Conservation (phyloP, 2,113 vertebrate genomes). For the Nycticorax nycticorax region DNA sequence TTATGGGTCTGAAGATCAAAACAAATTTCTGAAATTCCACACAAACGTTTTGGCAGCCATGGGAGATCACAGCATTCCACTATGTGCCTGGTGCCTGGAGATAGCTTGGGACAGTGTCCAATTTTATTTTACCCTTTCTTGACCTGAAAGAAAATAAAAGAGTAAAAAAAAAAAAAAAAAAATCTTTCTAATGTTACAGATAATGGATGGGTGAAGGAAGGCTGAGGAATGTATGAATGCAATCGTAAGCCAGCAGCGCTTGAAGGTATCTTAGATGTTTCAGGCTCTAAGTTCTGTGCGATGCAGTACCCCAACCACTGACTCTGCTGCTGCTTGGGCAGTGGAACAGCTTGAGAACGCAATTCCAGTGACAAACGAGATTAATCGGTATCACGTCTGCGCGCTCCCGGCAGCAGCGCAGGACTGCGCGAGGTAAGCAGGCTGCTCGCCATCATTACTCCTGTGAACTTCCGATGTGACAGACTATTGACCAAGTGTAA, state of each 20-base stretch:
- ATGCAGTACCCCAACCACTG: neutral
- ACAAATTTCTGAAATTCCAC: slow-evolving; percentile 34
- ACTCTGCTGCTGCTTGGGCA: neutral
- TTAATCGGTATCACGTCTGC: neutral
- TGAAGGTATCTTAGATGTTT: neutral
- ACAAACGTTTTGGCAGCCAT: slow-evolving; percentile 22
- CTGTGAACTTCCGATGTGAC: neutral
- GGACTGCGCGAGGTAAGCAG: neutral
- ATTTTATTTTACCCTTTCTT: slow-evolving; percentile 24
- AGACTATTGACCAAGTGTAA: neutral
- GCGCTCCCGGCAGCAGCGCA: no score
- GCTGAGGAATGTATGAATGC: neutral
- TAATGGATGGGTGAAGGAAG: neutral
- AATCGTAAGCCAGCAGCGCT: neutral
- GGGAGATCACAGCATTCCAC: neutral
- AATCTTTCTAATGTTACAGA: neutral
- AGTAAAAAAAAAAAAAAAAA: no score
- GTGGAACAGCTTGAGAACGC: neutral
- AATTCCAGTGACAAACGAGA: neutral
- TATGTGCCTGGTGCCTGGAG: neutral
- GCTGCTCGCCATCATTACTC: neutral
- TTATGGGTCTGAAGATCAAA: slow-evolving; percentile 25
- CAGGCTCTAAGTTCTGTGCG: neutral
- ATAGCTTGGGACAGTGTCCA: neutral
- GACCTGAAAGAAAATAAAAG: neutral